Conservation (phyloP, 2,113 vertebrate species). For the Sminthopsis crassicaudata region DNA sequence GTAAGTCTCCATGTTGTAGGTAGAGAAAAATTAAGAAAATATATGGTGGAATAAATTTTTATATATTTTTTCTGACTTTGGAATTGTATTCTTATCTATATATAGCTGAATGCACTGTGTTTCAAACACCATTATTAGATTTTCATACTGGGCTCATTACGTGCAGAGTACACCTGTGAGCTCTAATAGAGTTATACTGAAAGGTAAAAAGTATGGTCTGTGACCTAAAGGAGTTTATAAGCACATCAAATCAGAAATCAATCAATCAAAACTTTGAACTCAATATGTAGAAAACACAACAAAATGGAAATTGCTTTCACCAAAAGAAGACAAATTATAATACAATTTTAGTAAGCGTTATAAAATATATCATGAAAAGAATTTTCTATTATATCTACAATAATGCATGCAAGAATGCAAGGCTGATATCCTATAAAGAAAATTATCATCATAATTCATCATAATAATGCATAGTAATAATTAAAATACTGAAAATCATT, state of each 20-base stretch:
- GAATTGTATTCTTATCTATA: not conserved
- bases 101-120: not conserved
- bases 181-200: not conserved
- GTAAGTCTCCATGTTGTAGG: not conserved
- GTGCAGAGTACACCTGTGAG: not conserved
- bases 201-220: not conserved
- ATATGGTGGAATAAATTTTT: not conserved
- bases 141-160: not conserved
- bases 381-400: not conserved
- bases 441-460: not conserved
- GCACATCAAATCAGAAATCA: not conserved
- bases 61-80: not conserved
- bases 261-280: not conserved
- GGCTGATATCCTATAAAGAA: not conserved
- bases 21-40: not conserved
- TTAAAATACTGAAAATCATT: not conserved
- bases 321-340: not conserved
- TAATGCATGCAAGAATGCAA: not conserved
- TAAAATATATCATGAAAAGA: not conserved
- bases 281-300: not conserved
- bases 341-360: not conserved
- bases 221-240: not conserved
- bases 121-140: not conserved
- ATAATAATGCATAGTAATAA: not conserved
- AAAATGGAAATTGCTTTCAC: not conserved